Evolutionary conservation across 2,797 vertebrate species (phyloP), one percentile per base, ranked within the genome.

Genomic region (Melanotaenia maccullochi): DNA sequence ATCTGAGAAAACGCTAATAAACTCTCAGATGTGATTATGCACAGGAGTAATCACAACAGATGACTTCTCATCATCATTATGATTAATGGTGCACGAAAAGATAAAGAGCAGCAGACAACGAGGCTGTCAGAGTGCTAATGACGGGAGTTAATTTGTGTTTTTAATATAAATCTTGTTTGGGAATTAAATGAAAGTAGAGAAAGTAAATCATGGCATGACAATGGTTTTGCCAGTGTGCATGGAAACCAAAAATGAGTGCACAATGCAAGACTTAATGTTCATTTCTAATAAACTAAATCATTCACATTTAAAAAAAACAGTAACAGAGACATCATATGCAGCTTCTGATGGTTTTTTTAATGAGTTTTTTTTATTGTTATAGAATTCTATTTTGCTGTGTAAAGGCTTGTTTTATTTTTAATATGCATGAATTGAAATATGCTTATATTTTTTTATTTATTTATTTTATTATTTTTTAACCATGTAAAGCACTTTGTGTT

Each of bases 71-170:
- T 30, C 52, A 30, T 61, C 57, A 38, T 56, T 68, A 68, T 52
- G n/a, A 76, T 76, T 70, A 75, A 66, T 61, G 54, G 55, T 22
- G 58, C 73, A 79, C 81, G 78, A 61, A 82, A 65, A 78, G 56
- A 77, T 64, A 65, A 65, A 73, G 75, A 67, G 35, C 68, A 55
- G 47, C 25, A 44, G 51, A 60, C 68, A 70, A 28, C 16, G 20
- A 6, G 59, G 59, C 18, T 38, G 38, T 25, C 52, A 47, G n/a
- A 22, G 25, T 8, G 9, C 33, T 18, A 58, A 65, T 73, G 32
- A 65, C 24, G 18, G 33, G 30, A 49, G 30, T 11, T 12, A 49
- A 11, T 33, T 42, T 59, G 35, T 42, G 20, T 47, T 65, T 51
- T 72, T 54, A 51, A 22, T 22, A 32, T 32, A 20, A 12, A 65